Base-by-base conservation (phyloP, 2,797 vertebrate species). In the Pseudotriccus pelzelni region DNA sequence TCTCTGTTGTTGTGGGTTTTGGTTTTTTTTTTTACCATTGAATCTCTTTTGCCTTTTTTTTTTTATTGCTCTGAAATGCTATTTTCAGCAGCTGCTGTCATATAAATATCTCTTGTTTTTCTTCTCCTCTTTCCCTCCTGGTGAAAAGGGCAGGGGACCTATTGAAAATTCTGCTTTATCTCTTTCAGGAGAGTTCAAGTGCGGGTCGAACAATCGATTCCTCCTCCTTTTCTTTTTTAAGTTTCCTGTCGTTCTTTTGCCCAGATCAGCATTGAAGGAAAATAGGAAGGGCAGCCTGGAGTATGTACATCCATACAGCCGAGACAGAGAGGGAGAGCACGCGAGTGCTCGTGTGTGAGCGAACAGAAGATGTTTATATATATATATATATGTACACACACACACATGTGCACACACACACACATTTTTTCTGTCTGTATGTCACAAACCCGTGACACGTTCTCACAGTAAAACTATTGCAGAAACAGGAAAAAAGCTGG, bases 151-250 rank as follows among this genome's bases (percentile, higher is more conserved):
- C 98, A 98, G 97, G 97, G 98, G 97, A 98, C 98, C 98, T 98
- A 98, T 98, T 98, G 98, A 98, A 98, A 98, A 98, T 98, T 97
- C 98, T 95, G 97, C 98, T 98, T 99, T 98, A 98, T 98, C 98
- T 98, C 98, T 98, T 98, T 98, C 98, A 98, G 98, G 97, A 97
- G 98, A 98, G 99, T 99, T 99, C 99, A 99, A 99, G 99, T 99
- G 98, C 98, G 98, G 99, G 98, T 99, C 98, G 99, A 99, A 98
- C 98, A 98, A 99, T 99, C 98, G 98, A 99, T 99, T 98, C 98
- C 98, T 98, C 98, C 97, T 98, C 98, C 97, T 98, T 99, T 99
- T 98, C 98, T 98, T 99, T 98, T 98, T 98, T 98, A 98, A 98
- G 99, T 99, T 99, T 99, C 98, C 98, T 98, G 97, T 97, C 98